phyloP scores from a whole-genome alignment of 2,888 invertebrate species.

The Hylaea fasciaria region DNA sequence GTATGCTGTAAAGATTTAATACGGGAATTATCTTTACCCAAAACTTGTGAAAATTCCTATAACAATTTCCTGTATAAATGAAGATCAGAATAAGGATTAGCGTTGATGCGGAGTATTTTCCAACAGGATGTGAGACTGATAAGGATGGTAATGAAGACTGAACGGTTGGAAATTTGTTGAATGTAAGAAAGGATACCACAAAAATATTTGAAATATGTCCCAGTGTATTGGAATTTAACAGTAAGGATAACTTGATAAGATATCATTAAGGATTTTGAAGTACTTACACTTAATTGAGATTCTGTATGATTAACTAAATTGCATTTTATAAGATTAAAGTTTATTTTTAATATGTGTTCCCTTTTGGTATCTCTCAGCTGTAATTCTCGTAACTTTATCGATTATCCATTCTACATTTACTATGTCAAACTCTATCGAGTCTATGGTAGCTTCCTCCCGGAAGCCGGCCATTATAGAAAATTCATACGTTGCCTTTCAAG shows the following conservation, averaged over 20 bases:
- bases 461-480: too few relatives aligned
- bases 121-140: slow-evolving; percentile 35
- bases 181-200: not conserved
- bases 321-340: slow-evolving; percentile 35
- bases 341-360: slow-evolving; percentile 33
- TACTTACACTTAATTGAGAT: slow-evolving; percentile 14
- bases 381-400: too few relatives aligned
- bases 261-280: slow-evolving; percentile 1
- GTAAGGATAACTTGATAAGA: slow-evolving; percentile 7
- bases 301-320: slow-evolving; percentile 23
- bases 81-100: slow-evolving; percentile 1
- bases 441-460: too few relatives aligned
- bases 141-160: slow-evolving; percentile 29
- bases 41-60: not conserved
- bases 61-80: slow-evolving; percentile 7
- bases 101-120: slow-evolving; percentile 7
- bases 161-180: slow-evolving; percentile 21
- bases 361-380: slow-evolving; percentile 23
- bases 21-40: too few relatives aligned
- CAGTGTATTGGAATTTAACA: slow-evolving; percentile 25
- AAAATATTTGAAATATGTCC: slow-evolving; percentile 19
- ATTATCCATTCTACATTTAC: too few relatives aligned
- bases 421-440: too few relatives aligned
- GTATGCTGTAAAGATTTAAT: not conserved
- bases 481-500: too few relatives aligned